Evolutionary conservation across 2,797 vertebrate species (phyloP).

Genomic region (Toxotes lorentzi): DNA sequence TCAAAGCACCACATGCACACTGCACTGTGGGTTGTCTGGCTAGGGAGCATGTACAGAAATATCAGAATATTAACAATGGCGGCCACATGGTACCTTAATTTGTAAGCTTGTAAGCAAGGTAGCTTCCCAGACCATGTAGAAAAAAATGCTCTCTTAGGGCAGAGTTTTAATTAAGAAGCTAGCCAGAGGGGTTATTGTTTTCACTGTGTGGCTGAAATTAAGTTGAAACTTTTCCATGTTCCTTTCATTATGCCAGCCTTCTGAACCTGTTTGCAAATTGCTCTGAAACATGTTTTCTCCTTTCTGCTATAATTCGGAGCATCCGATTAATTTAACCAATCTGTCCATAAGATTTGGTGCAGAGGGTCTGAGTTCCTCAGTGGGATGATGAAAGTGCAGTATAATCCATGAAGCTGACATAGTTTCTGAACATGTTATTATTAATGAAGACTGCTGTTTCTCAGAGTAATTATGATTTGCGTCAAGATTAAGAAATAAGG

Average conservation of each 20-base stretch:
- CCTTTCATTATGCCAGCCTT: slow-evolving; percentile 44
- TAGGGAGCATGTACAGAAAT: slow-evolving; percentile 34
- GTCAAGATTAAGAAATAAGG: slow-evolving; percentile 14
- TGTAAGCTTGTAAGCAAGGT: slow-evolving; percentile 65
- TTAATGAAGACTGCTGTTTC: slow-evolving; percentile 15
- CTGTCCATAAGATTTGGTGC: slow-evolving; percentile 24
- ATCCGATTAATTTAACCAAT: slow-evolving; percentile 47
- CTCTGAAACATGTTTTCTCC: slow-evolving; percentile 16
- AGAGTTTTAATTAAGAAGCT: slow-evolving; percentile 75
- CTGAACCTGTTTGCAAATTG: slow-evolving; percentile 47
- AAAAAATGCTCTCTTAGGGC: slow-evolving; percentile 48
- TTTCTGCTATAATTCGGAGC: slow-evolving; percentile 35
- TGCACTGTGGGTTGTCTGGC: slow-evolving; percentile 30
- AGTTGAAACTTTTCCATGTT: slow-evolving; percentile 68
- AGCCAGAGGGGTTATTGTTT: slow-evolving; percentile 68
- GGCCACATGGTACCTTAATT: slow-evolving; percentile 56
- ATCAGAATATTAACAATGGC: slow-evolving; percentile 65
- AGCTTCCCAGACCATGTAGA: slow-evolving; percentile 35
- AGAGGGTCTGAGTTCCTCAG: slow-evolving; percentile 6
- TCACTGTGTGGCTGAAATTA: slow-evolving; percentile 58
- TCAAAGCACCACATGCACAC: slow-evolving; percentile 29
- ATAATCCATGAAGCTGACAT: slow-evolving; percentile 28
- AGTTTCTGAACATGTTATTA: slow-evolving; percentile 22
- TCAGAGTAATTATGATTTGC: slow-evolving; percentile 21
- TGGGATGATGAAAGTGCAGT: slow-evolving; percentile 19